Base-by-base conservation (phyloP, 2,797 vertebrate species). In the Eurystomus glaucurus region DNA sequence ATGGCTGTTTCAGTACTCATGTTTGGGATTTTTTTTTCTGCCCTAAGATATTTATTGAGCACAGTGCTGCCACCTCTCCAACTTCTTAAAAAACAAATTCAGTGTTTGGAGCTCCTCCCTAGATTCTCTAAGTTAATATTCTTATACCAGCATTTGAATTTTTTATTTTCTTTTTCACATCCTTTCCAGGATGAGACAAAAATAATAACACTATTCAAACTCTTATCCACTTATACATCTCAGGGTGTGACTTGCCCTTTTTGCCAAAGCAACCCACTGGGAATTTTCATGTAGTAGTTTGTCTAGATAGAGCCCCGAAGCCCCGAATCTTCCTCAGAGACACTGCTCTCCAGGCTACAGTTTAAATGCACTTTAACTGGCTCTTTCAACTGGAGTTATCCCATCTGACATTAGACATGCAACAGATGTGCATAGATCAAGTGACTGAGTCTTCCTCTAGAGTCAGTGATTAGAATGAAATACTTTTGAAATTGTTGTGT, bases 371-470 rank as follows among this genome's bases (percentile, higher is more conserved):
- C 48, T 88, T 88, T 77, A 74, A 84, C 25, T 78, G 58, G 80
- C 46, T 74, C 57, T 71, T 95, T 85, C 46, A 76, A 58, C 29
- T 31, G 14, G 80, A 62, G 39, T 86, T 13, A 78, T 89, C 35
- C 65, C 89, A 95, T 48, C 57, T 88, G 86, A 88, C 54, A 81
- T 85, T 60, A 91, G 61, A 55, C 23, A 48, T 71, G 80, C 48
- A 86, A 88, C 13, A 70, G 48, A 74, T 74, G 29, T 62, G 65
- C 57, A 94, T 70, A 93, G 68, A 95, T 91, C 64, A 85, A 92
- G 41, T 6, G 3, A 84, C n/a, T 1, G 3, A 64, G 35, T 66
- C n/a, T 66, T 83, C 43, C 41, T 88, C 76, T 54, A 26, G 50
- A 82, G 45, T 46, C 41, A 79, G 26, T 57, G 6, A 90, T 45